Conservation (phyloP, 35 echinoderm and acorn worm genomes). For the Lytechinus variegatus region DNA sequence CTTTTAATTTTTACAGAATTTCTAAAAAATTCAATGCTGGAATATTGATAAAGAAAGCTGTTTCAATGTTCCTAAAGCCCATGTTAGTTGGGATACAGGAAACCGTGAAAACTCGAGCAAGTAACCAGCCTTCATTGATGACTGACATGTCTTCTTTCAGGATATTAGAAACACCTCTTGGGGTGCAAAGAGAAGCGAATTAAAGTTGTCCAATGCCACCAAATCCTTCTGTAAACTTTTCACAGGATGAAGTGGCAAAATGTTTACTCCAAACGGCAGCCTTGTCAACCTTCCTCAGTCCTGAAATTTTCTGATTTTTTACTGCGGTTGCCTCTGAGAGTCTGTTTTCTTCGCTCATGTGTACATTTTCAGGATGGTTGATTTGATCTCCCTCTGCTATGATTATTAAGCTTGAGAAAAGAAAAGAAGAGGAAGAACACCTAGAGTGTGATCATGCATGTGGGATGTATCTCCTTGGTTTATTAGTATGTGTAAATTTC, state of each 20-base stretch:
- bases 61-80: too few species aligned
- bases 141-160: not conserved
- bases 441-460: not conserved
- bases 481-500: conserved; percentile 1
- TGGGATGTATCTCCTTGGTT: conserved; percentile 12
- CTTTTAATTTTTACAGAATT: too few species aligned
- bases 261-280: not conserved
- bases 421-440: not conserved
- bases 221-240: conserved; percentile 7
- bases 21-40: too few species aligned
- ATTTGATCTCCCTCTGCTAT: conserved; percentile 2
- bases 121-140: not conserved
- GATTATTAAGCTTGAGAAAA: not conserved
- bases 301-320: not conserved
- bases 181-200: not conserved
- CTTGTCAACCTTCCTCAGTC: not conserved
- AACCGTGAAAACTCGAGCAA: not conserved
- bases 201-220: not conserved
- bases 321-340: not conserved
- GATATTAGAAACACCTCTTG: not conserved
- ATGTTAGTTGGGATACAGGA: too few species aligned
- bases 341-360: conserved; percentile 11
- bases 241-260: not conserved
- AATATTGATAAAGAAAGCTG: too few species aligned
- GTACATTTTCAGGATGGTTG: conserved; percentile 3